Conservation (phyloP, 2,888 invertebrate genomes). For the Platycheirus rosarum region DNA sequence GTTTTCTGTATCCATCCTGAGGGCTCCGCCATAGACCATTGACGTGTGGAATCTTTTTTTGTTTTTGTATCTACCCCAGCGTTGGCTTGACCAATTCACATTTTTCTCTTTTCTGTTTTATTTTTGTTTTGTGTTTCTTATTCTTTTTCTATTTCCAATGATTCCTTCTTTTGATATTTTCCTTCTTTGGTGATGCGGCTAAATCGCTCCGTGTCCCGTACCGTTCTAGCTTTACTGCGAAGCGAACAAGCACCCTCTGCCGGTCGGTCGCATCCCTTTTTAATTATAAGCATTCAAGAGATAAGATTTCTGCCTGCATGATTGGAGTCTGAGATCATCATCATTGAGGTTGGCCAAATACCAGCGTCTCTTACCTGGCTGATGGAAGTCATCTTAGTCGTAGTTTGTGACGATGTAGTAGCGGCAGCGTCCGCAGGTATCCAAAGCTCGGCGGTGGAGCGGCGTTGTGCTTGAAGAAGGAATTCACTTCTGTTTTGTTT, state of each 20-base stretch:
- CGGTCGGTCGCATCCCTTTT: constrained; percentile 62
- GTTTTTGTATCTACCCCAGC: constrained; percentile 8
- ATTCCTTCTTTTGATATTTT: constrained; percentile 58
- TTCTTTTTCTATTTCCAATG: constrained; percentile 59
- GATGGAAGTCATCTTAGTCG: constrained; percentile 5
- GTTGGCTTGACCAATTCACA: constrained; percentile 59
- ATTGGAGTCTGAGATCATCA: constrained; percentile 71
- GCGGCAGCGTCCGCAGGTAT: neutral
- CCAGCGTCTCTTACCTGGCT: constrained; percentile 40
- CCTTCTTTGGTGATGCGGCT: constrained; percentile 28
- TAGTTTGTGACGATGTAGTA: neutral
- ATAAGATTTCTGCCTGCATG: constrained; percentile 67
- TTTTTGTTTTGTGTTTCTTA: too few relatives aligned
- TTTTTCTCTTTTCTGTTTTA: too few relatives aligned
- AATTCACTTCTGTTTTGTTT: constrained; percentile 58
- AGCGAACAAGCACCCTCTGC: constrained; percentile 18
- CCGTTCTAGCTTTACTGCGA: too few relatives aligned
- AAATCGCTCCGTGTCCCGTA: constrained; percentile 1
- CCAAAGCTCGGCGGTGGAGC: too few relatives aligned
- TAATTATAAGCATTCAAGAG: constrained; percentile 70
- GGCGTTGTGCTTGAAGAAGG: neutral
- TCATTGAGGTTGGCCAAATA: constrained; percentile 61
- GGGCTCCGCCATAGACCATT: constrained; percentile 51
- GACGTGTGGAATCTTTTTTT: constrained; percentile 45
- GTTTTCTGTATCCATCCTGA: constrained; percentile 35